A percentile compares a stretch with the other conserved stretches of the same genome.
Evolutionary conservation across 2,113 vertebrate genomes (phyloP).

Genomic region (Ptychochromis oligacanthus): DNA sequence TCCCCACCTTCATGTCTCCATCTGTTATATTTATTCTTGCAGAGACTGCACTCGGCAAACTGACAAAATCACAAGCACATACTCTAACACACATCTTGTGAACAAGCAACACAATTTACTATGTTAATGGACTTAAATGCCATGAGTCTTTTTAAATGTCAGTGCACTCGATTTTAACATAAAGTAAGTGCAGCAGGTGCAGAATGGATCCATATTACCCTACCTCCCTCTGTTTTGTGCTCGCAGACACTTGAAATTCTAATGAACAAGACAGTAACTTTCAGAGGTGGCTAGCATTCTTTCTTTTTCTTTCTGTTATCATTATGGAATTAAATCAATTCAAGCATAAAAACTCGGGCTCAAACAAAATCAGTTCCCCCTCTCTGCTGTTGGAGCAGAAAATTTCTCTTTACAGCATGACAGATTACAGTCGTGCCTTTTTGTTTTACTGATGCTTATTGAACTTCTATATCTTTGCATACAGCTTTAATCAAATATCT

Average conservation of each 20-base stretch:
- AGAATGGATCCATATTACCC: not conserved
- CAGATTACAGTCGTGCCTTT: conserved; percentile 13
- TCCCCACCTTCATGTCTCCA: not conserved
- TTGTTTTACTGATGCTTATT: conserved; percentile 30
- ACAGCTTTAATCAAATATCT: conserved; percentile 1
- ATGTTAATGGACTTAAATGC: conserved; percentile 65
- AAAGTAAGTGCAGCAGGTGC: conserved; percentile 30
- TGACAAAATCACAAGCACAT: conserved; percentile 26
- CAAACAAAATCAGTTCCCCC: conserved; percentile 22
- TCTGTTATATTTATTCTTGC: conserved; percentile 14
- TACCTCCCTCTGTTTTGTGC: not conserved
- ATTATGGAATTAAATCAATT: conserved; percentile 39
- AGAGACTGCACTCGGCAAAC: conserved; percentile 18
- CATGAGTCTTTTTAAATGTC: conserved; percentile 64
- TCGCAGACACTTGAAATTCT: not conserved
- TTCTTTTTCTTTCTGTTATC: not conserved
- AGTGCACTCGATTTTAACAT: conserved; percentile 44
- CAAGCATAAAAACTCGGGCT: conserved; percentile 22
- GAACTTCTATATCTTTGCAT: conserved; percentile 13
- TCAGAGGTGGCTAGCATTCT: not conserved
- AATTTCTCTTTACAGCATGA: conserved; percentile 17
- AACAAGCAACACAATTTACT: conserved; percentile 48
- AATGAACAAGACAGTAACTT: conserved; percentile 1
- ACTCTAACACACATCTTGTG: not conserved
- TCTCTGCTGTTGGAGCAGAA: conserved; percentile 37